Evolutionary conservation across 2,888 invertebrate species (phyloP), one percentile per base, ranked within the genome.

Genomic region (Papilio protenor): DNA sequence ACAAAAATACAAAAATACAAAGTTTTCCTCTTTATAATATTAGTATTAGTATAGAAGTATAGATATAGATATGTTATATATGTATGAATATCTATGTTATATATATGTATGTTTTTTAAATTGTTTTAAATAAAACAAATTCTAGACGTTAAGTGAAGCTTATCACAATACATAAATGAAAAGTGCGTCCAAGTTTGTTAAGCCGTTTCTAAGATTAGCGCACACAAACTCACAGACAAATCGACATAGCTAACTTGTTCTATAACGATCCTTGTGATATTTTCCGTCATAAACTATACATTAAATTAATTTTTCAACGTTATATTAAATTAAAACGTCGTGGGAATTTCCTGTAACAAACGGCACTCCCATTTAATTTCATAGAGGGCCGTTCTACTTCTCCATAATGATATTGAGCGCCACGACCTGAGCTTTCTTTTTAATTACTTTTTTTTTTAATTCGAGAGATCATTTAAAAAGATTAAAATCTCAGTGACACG

Each of bases 371-470:
- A 45, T 77, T 77, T 74, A 69, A 77, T 74, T 73, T 77, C 27
- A 77, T 70, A 45, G 59, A 73, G 73, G 55, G 57, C 69, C 33
- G 77, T 47, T 59, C 77, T 18, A 77, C 69, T 77, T 77, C 57
- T 47, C 47, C 69, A 18, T 77, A 74, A 70, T 59, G 69, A 77
- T 70, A 77, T 77, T 59, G 77, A 73, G 73, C 73, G 40, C 40
- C 33, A n/a, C 10, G 33, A 45, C 59, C 57, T 73, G 16, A 4
- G 55, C 73, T 74, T 77, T 73, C 69, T 33, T 74, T 70, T 77
- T 74, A 77, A 77, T 74, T 66, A 66, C 40, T 71, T 33, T 40
- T 77, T 66, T 77, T 77, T 77, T 77, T 75, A 75, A 75, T 66
- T 74, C 47, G 64, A 47, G 49, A 21, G 47, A 23, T 64, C 18